These are phyloP conservation scores for Apodemia mormo DNA, from an alignment of 2,888 invertebrate species.

Conservation along the genomic window DNA sequence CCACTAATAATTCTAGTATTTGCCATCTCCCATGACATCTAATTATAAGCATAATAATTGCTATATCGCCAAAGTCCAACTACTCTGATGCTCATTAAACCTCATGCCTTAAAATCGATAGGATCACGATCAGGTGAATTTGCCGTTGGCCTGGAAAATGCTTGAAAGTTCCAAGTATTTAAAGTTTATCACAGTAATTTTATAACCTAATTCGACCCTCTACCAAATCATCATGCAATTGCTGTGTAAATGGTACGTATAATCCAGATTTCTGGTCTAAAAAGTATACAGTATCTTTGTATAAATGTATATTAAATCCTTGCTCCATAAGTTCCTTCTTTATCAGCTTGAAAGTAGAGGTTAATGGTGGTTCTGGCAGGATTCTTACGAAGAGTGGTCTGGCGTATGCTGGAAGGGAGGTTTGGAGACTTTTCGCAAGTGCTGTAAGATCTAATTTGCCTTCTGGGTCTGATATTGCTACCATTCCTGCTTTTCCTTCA, in stretches of 20 bases:
- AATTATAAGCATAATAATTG: too few relatives aligned
- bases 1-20: too few relatives aligned
- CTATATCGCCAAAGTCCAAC: too few relatives aligned
- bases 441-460: slow-evolving; percentile 82
- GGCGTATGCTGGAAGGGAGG: slow-evolving; percentile 91
- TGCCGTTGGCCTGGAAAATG: too few relatives aligned
- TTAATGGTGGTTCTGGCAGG: slow-evolving; percentile 88
- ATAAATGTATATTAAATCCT: slow-evolving; percentile 85
- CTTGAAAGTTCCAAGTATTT: too few relatives aligned
- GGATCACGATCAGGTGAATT: too few relatives aligned
- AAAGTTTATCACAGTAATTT: slow-evolving; percentile 36
- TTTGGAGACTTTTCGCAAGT: slow-evolving; percentile 56
- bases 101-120: too few relatives aligned
- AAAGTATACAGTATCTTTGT: slow-evolving; percentile 88
- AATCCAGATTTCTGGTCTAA: slow-evolving; percentile 67
- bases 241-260: slow-evolving; percentile 70
- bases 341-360: slow-evolving; percentile 95
- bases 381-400: slow-evolving; percentile 93
- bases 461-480: slow-evolving; percentile 90
- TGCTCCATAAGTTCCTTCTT: slow-evolving; percentile 93
- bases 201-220: slow-evolving; percentile 78
- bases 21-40: too few relatives aligned
- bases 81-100: too few relatives aligned
- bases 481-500: slow-evolving; percentile 97
- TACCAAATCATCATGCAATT: slow-evolving; percentile 72